A percentile compares a stretch with the other conserved stretches of the same genome.
Evolutionary conservation across 2,888 invertebrate species (phyloP).

Genomic region (Nephrocerus scutellatus): DNA sequence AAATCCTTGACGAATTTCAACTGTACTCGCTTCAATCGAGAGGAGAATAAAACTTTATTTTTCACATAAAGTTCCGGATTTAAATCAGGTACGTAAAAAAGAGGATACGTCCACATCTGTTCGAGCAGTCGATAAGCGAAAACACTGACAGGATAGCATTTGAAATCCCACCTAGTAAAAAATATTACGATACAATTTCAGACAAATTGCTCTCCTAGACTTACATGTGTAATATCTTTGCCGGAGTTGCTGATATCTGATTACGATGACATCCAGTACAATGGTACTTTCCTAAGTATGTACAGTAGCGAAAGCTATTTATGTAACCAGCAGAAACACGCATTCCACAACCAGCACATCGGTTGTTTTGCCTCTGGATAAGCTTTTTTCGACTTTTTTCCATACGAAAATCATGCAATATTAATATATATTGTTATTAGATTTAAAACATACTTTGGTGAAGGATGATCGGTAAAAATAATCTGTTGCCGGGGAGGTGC

Average conservation of each 20-base stretch:
- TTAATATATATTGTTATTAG: background rate
- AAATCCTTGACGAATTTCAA: conserved; percentile 65
- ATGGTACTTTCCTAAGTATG: conserved; percentile 77
- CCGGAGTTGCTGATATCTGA: conserved; percentile 64
- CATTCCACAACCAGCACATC: conserved; percentile 81
- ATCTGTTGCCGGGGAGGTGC: conserved; percentile 78
- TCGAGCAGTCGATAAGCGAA: conserved; percentile 70
- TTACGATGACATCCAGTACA: conserved; percentile 82
- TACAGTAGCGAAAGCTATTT: conserved; percentile 70
- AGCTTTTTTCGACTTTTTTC: conserved; percentile 54
- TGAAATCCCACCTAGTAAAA: conserved; percentile 45
- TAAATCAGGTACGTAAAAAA: conserved; percentile 67
- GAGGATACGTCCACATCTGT: conserved; percentile 68
- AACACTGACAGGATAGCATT: conserved; percentile 71
- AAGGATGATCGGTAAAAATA: conserved; percentile 69
- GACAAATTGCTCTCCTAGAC: too few species aligned
- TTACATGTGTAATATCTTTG: conserved; percentile 51
- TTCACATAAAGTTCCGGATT: conserved; percentile 61
- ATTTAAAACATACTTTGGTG: conserved; percentile 52
- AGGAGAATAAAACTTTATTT: conserved; percentile 56
- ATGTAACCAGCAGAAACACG: conserved; percentile 66
- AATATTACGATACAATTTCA: too few species aligned
- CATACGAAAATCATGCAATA: background rate
- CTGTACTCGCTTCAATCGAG: conserved; percentile 58
- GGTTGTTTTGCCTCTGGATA: conserved; percentile 66